Evolutionary conservation across 1,140 invertebrate species (phyloP), one percentile per base, ranked within the genome.

Genomic region (Euschistus heros): DNA sequence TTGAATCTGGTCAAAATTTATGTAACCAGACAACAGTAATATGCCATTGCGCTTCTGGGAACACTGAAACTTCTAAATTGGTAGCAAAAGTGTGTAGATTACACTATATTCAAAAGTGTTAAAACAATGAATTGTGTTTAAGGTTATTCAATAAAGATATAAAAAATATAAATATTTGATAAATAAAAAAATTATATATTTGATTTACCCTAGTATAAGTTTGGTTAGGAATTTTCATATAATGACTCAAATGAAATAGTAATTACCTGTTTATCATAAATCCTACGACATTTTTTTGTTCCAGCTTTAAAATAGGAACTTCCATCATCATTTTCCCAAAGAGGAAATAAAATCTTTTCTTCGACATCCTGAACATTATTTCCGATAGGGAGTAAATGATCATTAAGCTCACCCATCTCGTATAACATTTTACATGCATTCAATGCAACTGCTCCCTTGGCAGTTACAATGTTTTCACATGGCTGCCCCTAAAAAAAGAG

Each of bases 381-480:
- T 15, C 85, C 73, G 82, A 84, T 75, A 4, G 91, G 92, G 50
- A 88, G 73, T 44, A 98, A 77, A 17, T 65, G 7, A 70, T 96
- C 79, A 76, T 85, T 81, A 1, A 99, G 75, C 78, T 97, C 94
- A 0, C 85, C 85, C 17, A 76, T 69, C 60, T 81, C 33, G 72
- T 94, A 84, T 68, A 97, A 76, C 69, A 77, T 72, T 66, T 83
- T 81, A 73, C 91, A 93, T 0, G 82, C 81, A 67, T 87, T 82
- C 24, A 94, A 77, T 0, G 92, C 92, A 0, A 84, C 92, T 2
- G 87, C 84, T 68, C 86, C 80, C 77, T 94, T 93, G 0, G 94
- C 92, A 13, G 76, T 68, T 67, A 82, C 82, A 59, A 81, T 75
- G n/a, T 71, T 81, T 1, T 42, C 0, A 79, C 83, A 85, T 2